Conservation (phyloP, 2,888 invertebrate species). For the Xestia ashworthii region DNA sequence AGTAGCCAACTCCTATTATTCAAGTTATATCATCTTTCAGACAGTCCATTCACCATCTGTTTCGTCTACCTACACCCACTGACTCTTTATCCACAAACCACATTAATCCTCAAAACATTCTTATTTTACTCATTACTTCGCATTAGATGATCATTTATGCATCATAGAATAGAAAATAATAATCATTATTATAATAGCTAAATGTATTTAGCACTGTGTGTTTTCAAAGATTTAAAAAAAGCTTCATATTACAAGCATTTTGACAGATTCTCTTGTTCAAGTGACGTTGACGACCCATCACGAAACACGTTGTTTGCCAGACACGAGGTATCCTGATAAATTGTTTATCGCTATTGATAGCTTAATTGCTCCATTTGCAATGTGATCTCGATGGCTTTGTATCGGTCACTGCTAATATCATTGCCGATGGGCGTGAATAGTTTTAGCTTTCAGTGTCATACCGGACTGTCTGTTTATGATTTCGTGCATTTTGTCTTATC, state of each 20-base stretch:
- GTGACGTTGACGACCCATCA: background rate
- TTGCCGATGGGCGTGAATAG: constrained; percentile 33
- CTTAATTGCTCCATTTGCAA: constrained; percentile 64
- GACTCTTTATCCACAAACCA: background rate
- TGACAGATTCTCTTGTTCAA: background rate
- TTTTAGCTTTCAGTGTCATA: constrained; percentile 34
- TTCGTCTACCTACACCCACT: too few relatives aligned
- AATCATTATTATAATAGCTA: background rate
- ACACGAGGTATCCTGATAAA: constrained; percentile 38
- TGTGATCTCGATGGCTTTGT: constrained; percentile 44
- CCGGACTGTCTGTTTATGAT: background rate
- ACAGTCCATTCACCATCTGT: background rate
- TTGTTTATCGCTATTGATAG: constrained; percentile 47
- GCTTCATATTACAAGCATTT: background rate
- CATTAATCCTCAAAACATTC: background rate
- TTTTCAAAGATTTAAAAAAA: background rate
- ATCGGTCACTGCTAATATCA: constrained; percentile 44
- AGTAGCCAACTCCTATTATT: background rate
- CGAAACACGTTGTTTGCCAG: constrained; percentile 16
- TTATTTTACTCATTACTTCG: background rate
- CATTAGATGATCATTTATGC: background rate
- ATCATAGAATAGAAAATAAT: background rate
- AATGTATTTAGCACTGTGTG: background rate
- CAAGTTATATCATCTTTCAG: background rate
- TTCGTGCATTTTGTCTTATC: background rate